These are phyloP conservation scores for Limosa lapponica DNA, from an alignment of 2,797 vertebrate species.

Conservation along the genomic window DNA sequence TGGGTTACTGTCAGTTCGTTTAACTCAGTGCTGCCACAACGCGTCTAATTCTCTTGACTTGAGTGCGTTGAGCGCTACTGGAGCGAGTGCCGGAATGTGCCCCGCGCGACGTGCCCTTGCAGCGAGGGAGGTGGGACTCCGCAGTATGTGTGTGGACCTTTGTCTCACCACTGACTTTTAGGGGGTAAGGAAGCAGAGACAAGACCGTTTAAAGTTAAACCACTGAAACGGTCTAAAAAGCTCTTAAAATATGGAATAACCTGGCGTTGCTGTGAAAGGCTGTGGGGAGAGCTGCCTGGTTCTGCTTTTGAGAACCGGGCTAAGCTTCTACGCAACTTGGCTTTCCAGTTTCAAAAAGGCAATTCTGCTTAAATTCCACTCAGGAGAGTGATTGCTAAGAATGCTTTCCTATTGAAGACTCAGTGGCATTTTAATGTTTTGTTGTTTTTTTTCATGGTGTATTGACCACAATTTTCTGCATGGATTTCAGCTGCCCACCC, in stretches of 20 bases:
- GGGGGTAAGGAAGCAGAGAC: not conserved
- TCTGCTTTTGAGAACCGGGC: not conserved
- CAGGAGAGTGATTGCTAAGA: not conserved
- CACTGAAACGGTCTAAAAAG: not conserved
- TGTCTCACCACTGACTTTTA: not conserved
- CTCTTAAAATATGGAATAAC: not conserved
- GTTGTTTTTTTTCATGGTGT: not conserved
- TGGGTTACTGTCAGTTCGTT: not conserved
- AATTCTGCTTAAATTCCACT: not conserved
- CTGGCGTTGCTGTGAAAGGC: not conserved
- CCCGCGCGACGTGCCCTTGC: fast-evolving
- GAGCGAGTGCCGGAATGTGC: not conserved
- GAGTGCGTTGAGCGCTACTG: not conserved
- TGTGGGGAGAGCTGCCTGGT: not conserved
- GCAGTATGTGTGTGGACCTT: fast-evolving
- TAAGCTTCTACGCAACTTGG: not conserved
- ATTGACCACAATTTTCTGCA: not conserved
- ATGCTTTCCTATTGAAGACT: not conserved
- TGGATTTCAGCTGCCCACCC: not conserved
- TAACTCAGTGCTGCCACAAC: not conserved
- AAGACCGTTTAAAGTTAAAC: not conserved
- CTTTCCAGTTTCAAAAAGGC: not conserved
- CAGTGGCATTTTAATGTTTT: not conserved
- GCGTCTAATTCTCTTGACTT: not conserved
- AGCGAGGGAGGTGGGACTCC: not conserved